phyloP scores from a whole-genome alignment of 2,888 invertebrate species.

The Punctoribates punctum region DNA sequence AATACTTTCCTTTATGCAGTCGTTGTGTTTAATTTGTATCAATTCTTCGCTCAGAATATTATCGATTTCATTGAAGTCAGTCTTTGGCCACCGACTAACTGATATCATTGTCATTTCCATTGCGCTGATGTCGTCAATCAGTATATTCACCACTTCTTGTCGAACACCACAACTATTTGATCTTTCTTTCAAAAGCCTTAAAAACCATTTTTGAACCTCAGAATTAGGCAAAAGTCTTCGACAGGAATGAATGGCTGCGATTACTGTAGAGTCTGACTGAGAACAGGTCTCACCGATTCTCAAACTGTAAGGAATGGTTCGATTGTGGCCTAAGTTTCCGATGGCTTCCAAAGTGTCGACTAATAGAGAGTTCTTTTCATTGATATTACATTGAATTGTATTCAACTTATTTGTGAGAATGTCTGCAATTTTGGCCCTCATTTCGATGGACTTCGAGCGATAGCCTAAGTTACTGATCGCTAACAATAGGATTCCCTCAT shows the following conservation, averaged over 20 bases:
- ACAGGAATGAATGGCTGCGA: slow-evolving; percentile 41
- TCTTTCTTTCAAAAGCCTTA: background rate
- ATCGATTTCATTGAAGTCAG: slow-evolving; percentile 45
- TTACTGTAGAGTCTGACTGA: slow-evolving; percentile 17
- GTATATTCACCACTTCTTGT: slow-evolving; percentile 37
- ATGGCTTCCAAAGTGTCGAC: slow-evolving; percentile 40
- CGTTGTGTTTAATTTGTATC: slow-evolving; percentile 36
- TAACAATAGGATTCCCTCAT: slow-evolving; percentile 21
- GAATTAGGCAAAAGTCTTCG: slow-evolving; percentile 33
- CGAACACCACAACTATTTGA: slow-evolving; percentile 32
- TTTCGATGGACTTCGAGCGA: slow-evolving; percentile 6
- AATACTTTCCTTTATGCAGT: slow-evolving; percentile 6
- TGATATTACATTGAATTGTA: background rate
- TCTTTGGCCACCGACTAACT: slow-evolving; percentile 44
- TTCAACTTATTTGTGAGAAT: slow-evolving; percentile 2
- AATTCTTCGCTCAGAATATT: slow-evolving; percentile 38
- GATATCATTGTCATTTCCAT: background rate
- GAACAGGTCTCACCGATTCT: background rate
- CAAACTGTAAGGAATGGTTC: slow-evolving; percentile 13
- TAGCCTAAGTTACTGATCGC: slow-evolving; percentile 25
- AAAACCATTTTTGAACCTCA: slow-evolving; percentile 35
- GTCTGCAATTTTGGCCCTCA: background rate
- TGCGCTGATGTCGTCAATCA: slow-evolving; percentile 34
- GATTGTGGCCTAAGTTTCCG: slow-evolving; percentile 41
- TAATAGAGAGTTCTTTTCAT: background rate